Evolutionary conservation across 2,888 invertebrate genomes (phyloP), one percentile per base, ranked within the genome.

Genomic region (Synanthedon tipuliformis): DNA sequence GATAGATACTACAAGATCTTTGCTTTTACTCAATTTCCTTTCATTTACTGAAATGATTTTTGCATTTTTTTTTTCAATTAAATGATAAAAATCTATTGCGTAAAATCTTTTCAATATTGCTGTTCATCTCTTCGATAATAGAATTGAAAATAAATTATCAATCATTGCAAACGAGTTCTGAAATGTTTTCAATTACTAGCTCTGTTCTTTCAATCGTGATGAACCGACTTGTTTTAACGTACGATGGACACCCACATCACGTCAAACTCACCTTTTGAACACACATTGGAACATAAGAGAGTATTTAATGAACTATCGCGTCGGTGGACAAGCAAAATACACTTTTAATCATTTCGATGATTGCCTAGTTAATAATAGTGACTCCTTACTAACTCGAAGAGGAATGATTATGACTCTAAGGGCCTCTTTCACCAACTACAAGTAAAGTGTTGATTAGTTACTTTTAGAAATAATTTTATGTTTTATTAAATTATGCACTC

Each of bases 141-240:
- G 56, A 60, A 61, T 61, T 62, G 59, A 53, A 59, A 59, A 56
- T 63, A 68, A 66, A 70, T 11, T 45, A 81, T 81, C 76, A 68
- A 80, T 81, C 78, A 82, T 70, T 67, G 73, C 69, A 71, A 71
- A 56, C 58, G 66, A 64, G 69, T 73, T 73, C 70, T 70, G 72
- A 72, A 73, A 69, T 69, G 69, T 75, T 80, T 82, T 78, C 75
- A 80, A 82, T 82, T 78, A 78, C 65, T 62, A 66, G 75, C 71
- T 66, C 65, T 75, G 74, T 68, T 71, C 62, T 64, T 66, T 71
- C 66, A 67, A 73, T 71, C 70, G 71, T 75, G 76, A 78, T 75
- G 74, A 73, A 63, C 72, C 59, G 64, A 71, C 76, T 80, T 75
- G 78, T 80, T 75, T 63, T 65, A 71, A 78, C 73, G 70, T 73